Evolutionary conservation across 2,797 vertebrate genomes (phyloP).

Genomic region (Erpetoichthys calabaricus): DNA sequence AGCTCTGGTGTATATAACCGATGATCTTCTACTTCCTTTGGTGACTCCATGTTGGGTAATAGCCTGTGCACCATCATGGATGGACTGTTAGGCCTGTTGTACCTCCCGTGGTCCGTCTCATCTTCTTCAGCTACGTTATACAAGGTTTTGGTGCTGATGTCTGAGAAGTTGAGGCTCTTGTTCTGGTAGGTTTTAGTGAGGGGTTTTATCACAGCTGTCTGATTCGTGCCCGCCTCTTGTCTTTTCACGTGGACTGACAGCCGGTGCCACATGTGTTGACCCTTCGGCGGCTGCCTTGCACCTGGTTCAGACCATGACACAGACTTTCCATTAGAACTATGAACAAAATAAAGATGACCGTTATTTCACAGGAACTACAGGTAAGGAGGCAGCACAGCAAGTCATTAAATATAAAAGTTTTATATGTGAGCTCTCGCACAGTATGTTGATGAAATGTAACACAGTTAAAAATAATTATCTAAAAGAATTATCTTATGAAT

Average conservation of each 20-base stretch:
- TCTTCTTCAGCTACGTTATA: slow-evolving; percentile 74
- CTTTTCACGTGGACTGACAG: slow-evolving; percentile 98
- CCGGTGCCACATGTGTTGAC: slow-evolving; percentile 94
- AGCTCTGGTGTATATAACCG: slow-evolving; percentile 53
- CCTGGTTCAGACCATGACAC: slow-evolving; percentile 99
- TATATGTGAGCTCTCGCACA: too few species aligned
- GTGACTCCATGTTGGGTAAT: slow-evolving; percentile 30
- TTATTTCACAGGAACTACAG: slow-evolving; percentile 51
- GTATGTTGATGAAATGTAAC: too few species aligned
- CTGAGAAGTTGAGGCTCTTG: slow-evolving; percentile 67
- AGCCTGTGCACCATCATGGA: slow-evolving; percentile 52
- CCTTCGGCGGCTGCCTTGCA: slow-evolving; percentile 88
- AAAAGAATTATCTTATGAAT: too few species aligned
- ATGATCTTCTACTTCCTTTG: slow-evolving; percentile 45
- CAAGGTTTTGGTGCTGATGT: slow-evolving; percentile 72
- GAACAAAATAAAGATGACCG: slow-evolving; percentile 89
- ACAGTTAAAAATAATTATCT: too few species aligned
- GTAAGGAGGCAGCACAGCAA: background rate
- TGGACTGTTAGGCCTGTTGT: slow-evolving; percentile 54
- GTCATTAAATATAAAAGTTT: too few species aligned
- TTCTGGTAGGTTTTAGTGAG: slow-evolving; percentile 87
- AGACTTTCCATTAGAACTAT: slow-evolving; percentile 99
- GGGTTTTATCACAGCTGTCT: slow-evolving; percentile 98
- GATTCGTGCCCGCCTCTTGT: slow-evolving; percentile 92
- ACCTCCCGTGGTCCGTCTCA: slow-evolving; percentile 45